Base-by-base conservation (phyloP, 37 sponge, comb jelly and placozoan genomes). In the Axinella damicornis region DNA sequence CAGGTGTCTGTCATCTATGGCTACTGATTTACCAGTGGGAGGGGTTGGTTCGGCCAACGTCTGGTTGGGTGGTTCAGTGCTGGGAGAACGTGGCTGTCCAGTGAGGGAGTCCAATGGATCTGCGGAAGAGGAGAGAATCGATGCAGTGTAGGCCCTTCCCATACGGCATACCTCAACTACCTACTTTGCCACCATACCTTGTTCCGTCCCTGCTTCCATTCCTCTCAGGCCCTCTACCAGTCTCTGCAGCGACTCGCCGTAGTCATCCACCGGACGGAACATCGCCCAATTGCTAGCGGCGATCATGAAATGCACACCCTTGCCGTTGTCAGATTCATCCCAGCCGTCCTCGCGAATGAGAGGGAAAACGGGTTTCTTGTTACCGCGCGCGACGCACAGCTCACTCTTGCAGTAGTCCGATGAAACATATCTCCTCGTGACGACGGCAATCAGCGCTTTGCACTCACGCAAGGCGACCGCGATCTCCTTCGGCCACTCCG, bases 301-400 rank as follows among this genome's bases (percentile, higher is more conserved):
- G 13, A 87, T 69, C 22, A 87, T 83, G 58, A 87, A 91, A 79
- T 91, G 86, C 57, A 91, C 92, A 6, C 92, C 92, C 52, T 81
- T 62, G 24, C 83, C 69, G 24, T 61, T 9, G 46, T 12, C 46
- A 41, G 39, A 46, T 16, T 38, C 64, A 32, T 87, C 77, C 79
- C 82, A 64, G 22, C 77, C 60, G 1, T 91, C 82, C 12, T 81
- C 87, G 19, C 56, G 54, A 18, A 91, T 36, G 61, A 91, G 57
- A 16, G 92, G 92, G 31, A 87, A 91, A 20, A 91, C 54, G 31
- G 15, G 53, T 62, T 91, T 91, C 19, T 36, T 39, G 37, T 91
- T 87, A 21, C 69, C 30, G 38, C 76, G 58, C 1, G 92, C 92
- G 0, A 79, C 41, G 61, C 87, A 91, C 46, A 91, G 79, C 65